Evolutionary conservation across 1,140 invertebrate species (phyloP).

Genomic region (Diploscapter pachys): DNA sequence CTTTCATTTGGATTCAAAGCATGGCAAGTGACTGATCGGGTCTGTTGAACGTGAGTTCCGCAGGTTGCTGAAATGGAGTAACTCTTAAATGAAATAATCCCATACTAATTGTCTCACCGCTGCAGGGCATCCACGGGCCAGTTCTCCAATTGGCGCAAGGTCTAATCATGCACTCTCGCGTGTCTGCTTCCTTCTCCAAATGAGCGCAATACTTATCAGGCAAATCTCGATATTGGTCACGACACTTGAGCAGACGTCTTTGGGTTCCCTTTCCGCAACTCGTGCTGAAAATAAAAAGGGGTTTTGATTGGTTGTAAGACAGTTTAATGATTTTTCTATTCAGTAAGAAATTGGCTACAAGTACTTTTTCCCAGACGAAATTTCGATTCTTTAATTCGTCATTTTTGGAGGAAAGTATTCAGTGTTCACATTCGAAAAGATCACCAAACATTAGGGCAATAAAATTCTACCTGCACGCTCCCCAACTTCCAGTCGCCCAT

Average conservation of each 20-base stretch:
- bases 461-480: conserved; percentile 30
- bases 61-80: conserved; percentile 41
- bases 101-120: background rate
- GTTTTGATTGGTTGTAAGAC: no score
- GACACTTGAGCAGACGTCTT: conserved; percentile 47
- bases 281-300: background rate
- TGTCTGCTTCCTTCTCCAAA: conserved; percentile 37
- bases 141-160: conserved; percentile 44
- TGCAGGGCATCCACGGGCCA: conserved; percentile 37
- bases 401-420: no score
- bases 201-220: conserved; percentile 48
- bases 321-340: no score
- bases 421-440: no score
- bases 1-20: conserved; percentile 8
- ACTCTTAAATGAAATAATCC: conserved; percentile 4
- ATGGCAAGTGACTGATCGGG: conserved; percentile 40
- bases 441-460: no score
- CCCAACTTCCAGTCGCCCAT: conserved; percentile 52
- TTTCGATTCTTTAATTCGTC: no score
- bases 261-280: conserved; percentile 50
- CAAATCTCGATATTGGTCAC: conserved; percentile 45
- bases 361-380: conserved; percentile 7
- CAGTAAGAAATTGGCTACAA: no score
- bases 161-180: conserved; percentile 32
- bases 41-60: conserved; percentile 43